phyloP scores from a whole-genome alignment of 2,113 vertebrate genomes.

The Phylloscopus whistleri region DNA sequence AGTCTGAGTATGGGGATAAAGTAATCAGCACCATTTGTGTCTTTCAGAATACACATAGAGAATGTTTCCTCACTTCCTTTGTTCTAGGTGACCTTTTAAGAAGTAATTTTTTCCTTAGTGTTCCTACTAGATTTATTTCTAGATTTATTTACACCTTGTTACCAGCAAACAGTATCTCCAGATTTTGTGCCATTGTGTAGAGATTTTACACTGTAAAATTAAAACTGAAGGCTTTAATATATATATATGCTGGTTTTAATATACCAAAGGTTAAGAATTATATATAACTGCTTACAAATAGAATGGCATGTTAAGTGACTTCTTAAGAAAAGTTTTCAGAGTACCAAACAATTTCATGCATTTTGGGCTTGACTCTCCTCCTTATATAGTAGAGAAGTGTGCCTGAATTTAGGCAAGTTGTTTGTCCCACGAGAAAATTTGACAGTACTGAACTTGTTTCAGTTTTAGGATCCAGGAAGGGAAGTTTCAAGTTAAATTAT shows the following conservation, averaged over 20 bases:
- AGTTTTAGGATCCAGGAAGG: background rate
- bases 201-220: background rate
- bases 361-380: background rate
- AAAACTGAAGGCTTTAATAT: background rate
- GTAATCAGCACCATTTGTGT: slow-evolving; percentile 19
- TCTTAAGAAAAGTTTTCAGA: background rate
- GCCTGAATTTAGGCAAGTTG: background rate
- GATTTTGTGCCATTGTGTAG: background rate
- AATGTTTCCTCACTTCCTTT: background rate
- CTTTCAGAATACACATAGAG: background rate
- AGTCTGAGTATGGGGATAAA: slow-evolving; percentile 37
- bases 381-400: background rate
- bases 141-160: background rate
- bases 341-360: background rate
- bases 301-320: background rate
- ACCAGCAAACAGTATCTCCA: background rate
- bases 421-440: background rate
- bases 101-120: background rate
- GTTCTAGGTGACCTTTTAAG: background rate
- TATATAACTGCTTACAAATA: background rate
- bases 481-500: background rate
- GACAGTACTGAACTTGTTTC: background rate
- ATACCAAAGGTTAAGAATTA: background rate
- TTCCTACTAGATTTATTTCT: background rate
- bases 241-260: background rate